Percentiles rank a stretch among this genome's conserved stretches.
phyloP scores from a whole-genome alignment of 2,797 vertebrate genomes.

The Labeo calbasu region DNA sequence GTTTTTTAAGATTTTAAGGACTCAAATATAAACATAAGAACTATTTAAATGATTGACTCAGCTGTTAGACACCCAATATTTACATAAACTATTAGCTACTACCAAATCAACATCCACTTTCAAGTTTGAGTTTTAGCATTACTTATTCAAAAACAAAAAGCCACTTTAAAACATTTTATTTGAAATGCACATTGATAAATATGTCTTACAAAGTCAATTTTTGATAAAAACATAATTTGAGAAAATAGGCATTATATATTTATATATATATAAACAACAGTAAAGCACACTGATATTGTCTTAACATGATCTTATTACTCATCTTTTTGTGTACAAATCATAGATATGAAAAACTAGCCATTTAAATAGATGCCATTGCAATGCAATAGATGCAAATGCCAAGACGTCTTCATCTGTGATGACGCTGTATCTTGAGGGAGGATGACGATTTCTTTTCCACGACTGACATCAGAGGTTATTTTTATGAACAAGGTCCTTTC shows the following conservation, averaged over 20 bases:
- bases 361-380: slow-evolving; percentile 24
- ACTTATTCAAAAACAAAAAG: background rate
- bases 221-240: slow-evolving; percentile 28
- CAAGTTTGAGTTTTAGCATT: too few species aligned
- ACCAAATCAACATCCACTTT: background rate
- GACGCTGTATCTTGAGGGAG: slow-evolving; percentile 5
- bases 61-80: background rate
- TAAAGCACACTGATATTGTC: slow-evolving; percentile 11
- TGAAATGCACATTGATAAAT: slow-evolving; percentile 54
- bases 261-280: slow-evolving; percentile 13
- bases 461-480: slow-evolving; percentile 80
- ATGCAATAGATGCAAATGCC: background rate
- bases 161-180: slow-evolving; percentile 40
- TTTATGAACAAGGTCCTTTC: slow-evolving; percentile 89
- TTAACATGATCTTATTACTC: background rate
- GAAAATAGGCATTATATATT: slow-evolving; percentile 42
- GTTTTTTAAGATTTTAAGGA: background rate
- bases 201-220: slow-evolving; percentile 21
- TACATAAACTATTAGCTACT: background rate
- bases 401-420: background rate
- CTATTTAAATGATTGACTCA: background rate
- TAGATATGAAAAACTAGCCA: slow-evolving; percentile 39
- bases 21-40: background rate
- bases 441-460: slow-evolving; percentile 67
- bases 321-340: slow-evolving; percentile 13